Evolutionary conservation across 2,113 vertebrate genomes (phyloP), one percentile per base, ranked within the genome.

Genomic region (Ahaetulla prasina): DNA sequence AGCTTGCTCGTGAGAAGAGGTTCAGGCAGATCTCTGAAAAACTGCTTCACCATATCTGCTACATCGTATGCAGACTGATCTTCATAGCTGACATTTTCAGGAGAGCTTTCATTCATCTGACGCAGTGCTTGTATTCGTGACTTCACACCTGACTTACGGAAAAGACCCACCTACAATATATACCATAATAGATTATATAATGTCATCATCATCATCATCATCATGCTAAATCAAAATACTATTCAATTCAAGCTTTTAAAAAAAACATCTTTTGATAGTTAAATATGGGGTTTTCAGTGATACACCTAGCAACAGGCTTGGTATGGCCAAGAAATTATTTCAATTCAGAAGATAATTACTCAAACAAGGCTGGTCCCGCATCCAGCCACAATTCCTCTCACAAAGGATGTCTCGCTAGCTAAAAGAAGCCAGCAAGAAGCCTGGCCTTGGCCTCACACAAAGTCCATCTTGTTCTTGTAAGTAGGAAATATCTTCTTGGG

Each of bases 1-100:
- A 99, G 98, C 94, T 99, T 99, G 97, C 98, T 99, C 91, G 99
- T 99, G 94, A 99, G 98, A 10, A 99, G 98, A 3, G 99, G 99
- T 88, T 99, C 99, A 0, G 99, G 99, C 49, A 99, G 97, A 96
- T 99, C 99, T 90, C 99, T 98, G 97, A 99, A 99, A 96, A 99
- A 99, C 94, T 99, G 99, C 92, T 99, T 99, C 87, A 99, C 98
- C 99, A 99, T 99, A 93, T 99, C 99, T 0, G 99, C 99, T 94
- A 99, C 99, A 27, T 99, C 99, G 0, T 99, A 99, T 0, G 99
- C 99, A 0, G 99, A 99, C 94, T 99, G 99, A 89, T 99, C 99
- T 55, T 99, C 98, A 22, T 99, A 99, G 97, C 94, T 98, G 93
- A 99, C 98, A 0, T 99, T 98, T 85, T 99, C 98, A 11, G 99